Conservation (phyloP, 2,888 invertebrate genomes). For the Abrostola tripartita region DNA sequence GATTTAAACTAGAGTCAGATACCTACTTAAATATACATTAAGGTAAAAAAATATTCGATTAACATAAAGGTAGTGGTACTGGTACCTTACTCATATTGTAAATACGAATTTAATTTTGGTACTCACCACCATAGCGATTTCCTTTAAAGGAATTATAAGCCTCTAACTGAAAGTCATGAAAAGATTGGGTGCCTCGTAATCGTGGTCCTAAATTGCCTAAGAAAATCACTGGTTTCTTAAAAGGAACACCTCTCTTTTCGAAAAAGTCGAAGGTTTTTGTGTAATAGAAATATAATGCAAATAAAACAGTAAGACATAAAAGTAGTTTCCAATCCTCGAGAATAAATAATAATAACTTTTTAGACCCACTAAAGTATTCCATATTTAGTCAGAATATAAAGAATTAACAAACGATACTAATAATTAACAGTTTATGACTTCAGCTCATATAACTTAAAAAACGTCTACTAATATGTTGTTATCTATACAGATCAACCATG, state of each 20-base stretch:
- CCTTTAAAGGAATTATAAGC: conserved; percentile 84
- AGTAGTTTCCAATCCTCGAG: conserved; percentile 77
- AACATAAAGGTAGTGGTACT: too few species aligned
- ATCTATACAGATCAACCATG: too few species aligned
- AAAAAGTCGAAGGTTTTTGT: conserved; percentile 83
- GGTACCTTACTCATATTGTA: too few species aligned
- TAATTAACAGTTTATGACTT: not conserved
- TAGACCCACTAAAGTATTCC: conserved; percentile 65
- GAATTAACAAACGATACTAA: not conserved
- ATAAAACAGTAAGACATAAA: conserved; percentile 68
- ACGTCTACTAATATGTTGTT: too few species aligned
- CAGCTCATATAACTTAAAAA: too few species aligned
- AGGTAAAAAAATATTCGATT: too few species aligned
- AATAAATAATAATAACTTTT: conserved; percentile 65
- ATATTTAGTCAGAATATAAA: conserved; percentile 36
- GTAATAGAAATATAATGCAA: conserved; percentile 77
- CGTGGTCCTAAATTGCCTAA: conserved; percentile 84
- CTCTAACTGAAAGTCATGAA: conserved; percentile 81
- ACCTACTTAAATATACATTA: too few species aligned
- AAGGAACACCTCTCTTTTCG: conserved; percentile 80
- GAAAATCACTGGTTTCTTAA: conserved; percentile 81
- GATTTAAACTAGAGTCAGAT: too few species aligned
- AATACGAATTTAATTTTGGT: not conserved
- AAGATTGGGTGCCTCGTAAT: conserved; percentile 77
- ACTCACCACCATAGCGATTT: conserved; percentile 81